These are phyloP conservation scores for Petrophora chlorosata DNA, from an alignment of 2,888 invertebrate species.

Conservation along the genomic window DNA sequence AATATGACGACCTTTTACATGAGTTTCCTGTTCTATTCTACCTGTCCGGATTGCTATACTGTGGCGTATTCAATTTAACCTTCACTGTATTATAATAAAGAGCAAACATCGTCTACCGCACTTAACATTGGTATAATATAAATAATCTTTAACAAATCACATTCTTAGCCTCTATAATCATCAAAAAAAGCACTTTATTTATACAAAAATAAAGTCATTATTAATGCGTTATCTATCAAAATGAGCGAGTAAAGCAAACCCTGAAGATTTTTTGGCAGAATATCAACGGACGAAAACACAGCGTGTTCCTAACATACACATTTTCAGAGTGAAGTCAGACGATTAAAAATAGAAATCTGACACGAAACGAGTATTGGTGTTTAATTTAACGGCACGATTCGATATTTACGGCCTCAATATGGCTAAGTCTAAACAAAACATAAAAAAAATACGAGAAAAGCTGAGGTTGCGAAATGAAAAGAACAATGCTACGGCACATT, in stretches of 20 bases:
- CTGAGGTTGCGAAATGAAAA: conserved; percentile 43
- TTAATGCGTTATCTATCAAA: conserved; percentile 9
- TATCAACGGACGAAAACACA: conserved; percentile 52
- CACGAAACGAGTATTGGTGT: conserved; percentile 55
- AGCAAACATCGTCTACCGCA: too few relatives aligned
- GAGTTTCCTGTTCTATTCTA: conserved; percentile 33
- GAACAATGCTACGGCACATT: conserved; percentile 41
- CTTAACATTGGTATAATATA: too few relatives aligned
- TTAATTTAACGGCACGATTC: conserved; percentile 58
- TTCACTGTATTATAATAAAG: too few relatives aligned
- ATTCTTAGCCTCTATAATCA: too few relatives aligned
- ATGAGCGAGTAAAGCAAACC: conserved; percentile 30
- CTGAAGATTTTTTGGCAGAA: conserved; percentile 50
- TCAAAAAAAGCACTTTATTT: too few relatives aligned
- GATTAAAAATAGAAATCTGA: conserved; percentile 69
- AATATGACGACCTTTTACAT: conserved; percentile 36
- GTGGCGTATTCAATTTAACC: too few relatives aligned
- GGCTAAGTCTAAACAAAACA: conserved; percentile 50
- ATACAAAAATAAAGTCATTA: conserved; percentile 21
- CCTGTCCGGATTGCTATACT: neutral
- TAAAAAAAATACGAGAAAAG: conserved; percentile 24
- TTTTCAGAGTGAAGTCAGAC: conserved; percentile 63
- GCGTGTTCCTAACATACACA: conserved; percentile 48
- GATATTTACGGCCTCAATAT: conserved; percentile 52
- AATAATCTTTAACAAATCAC: too few relatives aligned